Evolutionary conservation across 2,888 invertebrate species (phyloP).

Genomic region (Rhopalosiphum nymphaeae): DNA sequence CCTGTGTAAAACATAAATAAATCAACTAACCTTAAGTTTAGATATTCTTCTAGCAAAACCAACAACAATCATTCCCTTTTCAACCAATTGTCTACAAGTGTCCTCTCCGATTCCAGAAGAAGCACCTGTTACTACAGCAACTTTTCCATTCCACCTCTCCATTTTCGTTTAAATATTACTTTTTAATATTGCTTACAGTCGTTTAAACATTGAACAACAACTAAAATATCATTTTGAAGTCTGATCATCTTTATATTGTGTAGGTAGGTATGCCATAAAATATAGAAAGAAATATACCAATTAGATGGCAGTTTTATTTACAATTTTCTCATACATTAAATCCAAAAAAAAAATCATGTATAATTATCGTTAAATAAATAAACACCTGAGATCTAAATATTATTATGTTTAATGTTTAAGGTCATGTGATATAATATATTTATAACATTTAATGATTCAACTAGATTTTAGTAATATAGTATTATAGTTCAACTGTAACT

Average conservation of each 20-base stretch:
- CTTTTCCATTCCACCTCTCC: constrained; percentile 59
- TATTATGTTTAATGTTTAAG: not conserved
- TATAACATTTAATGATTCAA: too few relatives aligned
- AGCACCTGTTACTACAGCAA: constrained; percentile 61
- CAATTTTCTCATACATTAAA: too few relatives aligned
- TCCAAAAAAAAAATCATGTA: too few relatives aligned
- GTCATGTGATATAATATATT: not conserved
- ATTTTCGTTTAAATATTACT: not conserved
- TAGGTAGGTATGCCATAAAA: not conserved
- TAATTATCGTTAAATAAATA: too few relatives aligned
- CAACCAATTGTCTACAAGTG: constrained; percentile 25
- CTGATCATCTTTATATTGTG: too few relatives aligned
- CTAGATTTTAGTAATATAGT: too few relatives aligned
- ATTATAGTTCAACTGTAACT: too few relatives aligned
- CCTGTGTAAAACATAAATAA: too few relatives aligned
- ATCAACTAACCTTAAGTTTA: constrained; percentile 17
- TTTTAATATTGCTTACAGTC: not conserved
- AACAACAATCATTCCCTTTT: constrained; percentile 48
- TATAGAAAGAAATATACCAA: not conserved
- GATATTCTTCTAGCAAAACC: constrained; percentile 53
- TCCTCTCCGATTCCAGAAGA: constrained; percentile 54
- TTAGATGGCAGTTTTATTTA: too few relatives aligned
- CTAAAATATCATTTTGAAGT: not conserved
- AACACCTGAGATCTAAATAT: too few relatives aligned
- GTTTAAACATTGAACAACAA: not conserved